Evolutionary conservation across 2,797 vertebrate genomes (phyloP).

Genomic region (Labeo calbasu): DNA sequence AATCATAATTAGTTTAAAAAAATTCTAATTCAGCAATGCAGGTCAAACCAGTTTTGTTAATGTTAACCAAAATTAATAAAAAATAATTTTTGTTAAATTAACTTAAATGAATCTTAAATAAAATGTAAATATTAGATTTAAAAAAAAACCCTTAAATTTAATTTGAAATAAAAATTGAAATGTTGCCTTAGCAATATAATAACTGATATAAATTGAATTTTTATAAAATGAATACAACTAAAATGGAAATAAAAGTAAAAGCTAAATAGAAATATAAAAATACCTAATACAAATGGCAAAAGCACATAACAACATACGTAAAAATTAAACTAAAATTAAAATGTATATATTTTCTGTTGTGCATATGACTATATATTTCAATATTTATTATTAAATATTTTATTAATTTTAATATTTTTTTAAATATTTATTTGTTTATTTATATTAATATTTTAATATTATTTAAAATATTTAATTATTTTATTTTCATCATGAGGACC

Average conservation of each 20-base stretch:
- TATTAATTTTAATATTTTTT: too few species aligned
- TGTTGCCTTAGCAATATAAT: background rate
- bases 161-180: background rate
- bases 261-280: background rate
- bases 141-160: background rate
- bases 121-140: background rate
- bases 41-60: background rate
- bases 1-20: background rate
- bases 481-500: background rate
- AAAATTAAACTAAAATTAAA: background rate
- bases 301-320: too few species aligned
- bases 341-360: background rate
- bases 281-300: background rate
- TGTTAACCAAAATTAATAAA: background rate
- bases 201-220: background rate
- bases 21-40: background rate
- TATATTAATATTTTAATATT: too few species aligned
- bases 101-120: background rate
- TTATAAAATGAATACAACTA: too few species aligned
- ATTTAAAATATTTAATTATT: background rate
- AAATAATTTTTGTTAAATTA: background rate
- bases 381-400: too few species aligned
- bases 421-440: too few species aligned
- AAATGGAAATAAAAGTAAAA: background rate
- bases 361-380: background rate